Conservation (phyloP, 2,888 invertebrate genomes). For the Metacarcinus magister region DNA sequence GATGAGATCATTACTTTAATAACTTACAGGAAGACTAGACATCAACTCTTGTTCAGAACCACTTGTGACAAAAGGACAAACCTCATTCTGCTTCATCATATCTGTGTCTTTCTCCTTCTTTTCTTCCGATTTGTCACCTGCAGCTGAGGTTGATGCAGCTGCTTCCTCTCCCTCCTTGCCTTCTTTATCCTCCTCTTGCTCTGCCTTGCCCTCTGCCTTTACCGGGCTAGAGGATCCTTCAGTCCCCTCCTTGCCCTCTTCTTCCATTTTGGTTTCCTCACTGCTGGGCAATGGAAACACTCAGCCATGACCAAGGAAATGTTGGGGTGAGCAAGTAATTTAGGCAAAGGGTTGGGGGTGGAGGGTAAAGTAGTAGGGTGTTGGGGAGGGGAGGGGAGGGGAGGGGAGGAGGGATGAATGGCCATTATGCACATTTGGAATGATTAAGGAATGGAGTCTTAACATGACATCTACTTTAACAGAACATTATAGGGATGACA, state of each 20-base stretch:
- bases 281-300: constrained; percentile 33
- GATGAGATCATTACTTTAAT: too few species aligned
- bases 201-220: not conserved
- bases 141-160: not conserved
- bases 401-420: not conserved
- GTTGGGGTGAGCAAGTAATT: not conserved
- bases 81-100: constrained; percentile 42
- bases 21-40: not conserved
- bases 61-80: not conserved
- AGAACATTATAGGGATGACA: not conserved
- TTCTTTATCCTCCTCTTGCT: constrained; percentile 43
- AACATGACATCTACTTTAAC: not conserved
- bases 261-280: constrained; percentile 40
- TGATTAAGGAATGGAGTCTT: not conserved
- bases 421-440: not conserved
- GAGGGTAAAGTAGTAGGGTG: not conserved
- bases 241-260: not conserved
- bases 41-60: too few species aligned
- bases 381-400: not conserved
- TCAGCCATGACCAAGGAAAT: not conserved
- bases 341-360: not conserved
- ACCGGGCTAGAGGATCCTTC: constrained; percentile 14
- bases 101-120: not conserved
- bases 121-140: not conserved
- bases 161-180: constrained; percentile 56